Base-by-base conservation (phyloP, 2,113 vertebrate genomes). In the Neolamprologus longior region DNA sequence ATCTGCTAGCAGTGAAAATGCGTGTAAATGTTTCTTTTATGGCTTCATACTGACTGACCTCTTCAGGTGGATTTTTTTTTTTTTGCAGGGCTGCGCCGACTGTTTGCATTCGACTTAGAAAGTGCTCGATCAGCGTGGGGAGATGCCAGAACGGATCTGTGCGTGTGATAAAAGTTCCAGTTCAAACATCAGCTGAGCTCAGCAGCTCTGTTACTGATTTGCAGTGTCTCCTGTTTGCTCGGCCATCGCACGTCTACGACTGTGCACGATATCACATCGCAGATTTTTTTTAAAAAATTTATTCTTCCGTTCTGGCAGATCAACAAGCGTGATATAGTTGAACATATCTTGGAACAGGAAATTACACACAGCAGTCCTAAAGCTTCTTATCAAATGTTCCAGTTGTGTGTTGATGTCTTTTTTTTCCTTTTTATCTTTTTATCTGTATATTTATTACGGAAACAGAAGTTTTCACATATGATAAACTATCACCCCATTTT, bases 191-290 rank as follows among this genome's bases (percentile, higher is more conserved):
- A 84, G 91, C 92, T 89, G 90, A 92, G 66, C 87, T 90, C 90
- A 92, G 92, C 91, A 86, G 82, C 84, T 87, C 80, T 84, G 93
- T 93, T 88, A 94, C 91, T 94, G 57, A 94, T 93, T 91, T 90
- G 88, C 88, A 84, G 11, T 7, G 15, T 82, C 82, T 89, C 83
- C 54, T 86, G 91, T 94, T 92, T 78, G 82, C 87, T 79, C 4
- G 7, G 47, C 50, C 12, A 26, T 3, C 52, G 58, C 50, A 7
- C 31, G 53, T 85, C 35, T 19, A 26, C 17, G 14, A 7, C 85
- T 84, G 28, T 47, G 19, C 37, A 33, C 57, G 11, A 61, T 37
- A 68, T 57, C 71, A 82, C 37, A 85, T 24, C 81, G 5, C 9
- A 8, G 33, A 33, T 54, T 68, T 78, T 14, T 26, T 17, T 5